Base-by-base conservation (phyloP, 2,797 vertebrate genomes). In the Falco columbarius region DNA sequence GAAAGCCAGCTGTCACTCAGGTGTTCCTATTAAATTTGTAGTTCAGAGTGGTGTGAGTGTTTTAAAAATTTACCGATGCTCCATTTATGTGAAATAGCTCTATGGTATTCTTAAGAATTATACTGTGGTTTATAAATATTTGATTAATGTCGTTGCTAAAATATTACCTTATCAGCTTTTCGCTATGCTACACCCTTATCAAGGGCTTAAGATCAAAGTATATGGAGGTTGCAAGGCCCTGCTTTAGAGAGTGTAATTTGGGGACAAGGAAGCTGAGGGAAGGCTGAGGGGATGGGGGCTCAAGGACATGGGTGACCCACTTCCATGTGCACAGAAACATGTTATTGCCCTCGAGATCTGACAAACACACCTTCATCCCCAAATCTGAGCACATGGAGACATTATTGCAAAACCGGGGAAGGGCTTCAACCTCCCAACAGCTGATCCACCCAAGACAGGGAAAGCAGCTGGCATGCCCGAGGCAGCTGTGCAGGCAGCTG, bases 11-110 rank as follows among this genome's bases (percentile, higher is more conserved):
- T 86, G 82, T 84, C 73, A 91, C 52, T 95, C 74, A 90, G 67
- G 73, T 89, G 16, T 42, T 95, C 80, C 44, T 89, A 90, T 92
- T 92, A 90, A 95, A 95, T 87, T 84, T 90, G 73, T 63, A 91
- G 73, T 46, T 91, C 73, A 86, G 84, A 91, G 62, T 75, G 56
- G 36, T 32, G 36, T 34, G 52, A 74, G 58, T 52, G 26, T 73
- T 95, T 94, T 85, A 94, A 96, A 95, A 92, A 89, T 79, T 92
- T 90, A 94, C 51, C 29, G 61, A 1, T 61, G 52, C 67, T 94
- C 74, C 77, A 82, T 77, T 87, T 89, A 49, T 89, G 52, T 81
- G 51, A 94, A 91, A 91, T 42, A 56, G 67, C 44, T 71, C 52
- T 51, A 34, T 85, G 77, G 82, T 71, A 95, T 55, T 82, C 83